phyloP scores from a whole-genome alignment of 2,888 invertebrate genomes.

The Dicycla oo region DNA sequence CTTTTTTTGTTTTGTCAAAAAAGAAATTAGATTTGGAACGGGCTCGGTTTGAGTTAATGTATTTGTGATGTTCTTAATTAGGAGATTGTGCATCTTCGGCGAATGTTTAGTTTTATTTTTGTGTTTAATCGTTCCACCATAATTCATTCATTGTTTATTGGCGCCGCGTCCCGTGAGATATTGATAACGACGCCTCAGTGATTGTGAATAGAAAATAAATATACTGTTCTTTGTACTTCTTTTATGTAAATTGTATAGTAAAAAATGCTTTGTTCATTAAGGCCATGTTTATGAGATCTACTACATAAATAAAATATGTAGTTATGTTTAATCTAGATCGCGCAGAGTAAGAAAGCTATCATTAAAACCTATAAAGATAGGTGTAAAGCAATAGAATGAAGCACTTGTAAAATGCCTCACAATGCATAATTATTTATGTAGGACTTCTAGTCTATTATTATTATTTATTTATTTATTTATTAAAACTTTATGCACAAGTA shows the following conservation, averaged over 20 bases:
- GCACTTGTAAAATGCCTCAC: conserved; percentile 30
- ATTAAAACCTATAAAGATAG: conserved; percentile 53
- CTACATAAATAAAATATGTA: conserved; percentile 34
- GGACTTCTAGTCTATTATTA: conserved; percentile 25
- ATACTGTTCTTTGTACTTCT: conserved; percentile 16
- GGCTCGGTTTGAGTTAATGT: conserved; percentile 79
- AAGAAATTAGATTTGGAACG: conserved; percentile 84
- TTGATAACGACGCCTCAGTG: conserved; percentile 58
- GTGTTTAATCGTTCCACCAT: conserved; percentile 62
- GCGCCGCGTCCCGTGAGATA: conserved; percentile 51
- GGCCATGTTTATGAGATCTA: conserved; percentile 33
- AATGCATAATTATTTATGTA: conserved; percentile 27
- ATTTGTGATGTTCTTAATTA: conserved; percentile 85
- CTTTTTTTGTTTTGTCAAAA: conserved; percentile 81
- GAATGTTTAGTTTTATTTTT: conserved; percentile 65
- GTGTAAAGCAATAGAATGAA: conserved; percentile 23
- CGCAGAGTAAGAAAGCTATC: conserved; percentile 40
- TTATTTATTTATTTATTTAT: too few relatives aligned
- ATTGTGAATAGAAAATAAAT: conserved; percentile 35
- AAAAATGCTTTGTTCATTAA: conserved; percentile 40
- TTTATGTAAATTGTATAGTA: conserved; percentile 35
- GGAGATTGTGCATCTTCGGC: conserved; percentile 75
- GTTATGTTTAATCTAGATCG: conserved; percentile 49
- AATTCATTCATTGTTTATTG: conserved; percentile 60
- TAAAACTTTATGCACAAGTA: too few relatives aligned